These are phyloP conservation scores for Pangasius larnaudii DNA, from an alignment of 2,797 vertebrate species.

Conservation along the genomic window DNA sequence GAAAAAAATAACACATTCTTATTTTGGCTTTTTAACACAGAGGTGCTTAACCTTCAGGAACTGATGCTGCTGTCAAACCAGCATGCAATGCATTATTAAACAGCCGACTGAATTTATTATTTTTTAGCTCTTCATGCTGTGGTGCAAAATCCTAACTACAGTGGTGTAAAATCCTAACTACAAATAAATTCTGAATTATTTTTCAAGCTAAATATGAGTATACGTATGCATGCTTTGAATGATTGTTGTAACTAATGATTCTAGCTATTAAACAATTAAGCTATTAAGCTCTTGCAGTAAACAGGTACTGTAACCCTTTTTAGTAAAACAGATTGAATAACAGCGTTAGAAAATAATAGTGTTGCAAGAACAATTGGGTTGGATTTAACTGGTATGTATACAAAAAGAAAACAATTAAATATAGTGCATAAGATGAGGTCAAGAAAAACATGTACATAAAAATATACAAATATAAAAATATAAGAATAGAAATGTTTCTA, in stretches of 20 bases:
- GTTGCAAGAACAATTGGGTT: too few species aligned
- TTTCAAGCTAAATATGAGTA: neutral
- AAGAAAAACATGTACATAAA: neutral
- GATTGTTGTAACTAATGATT: neutral
- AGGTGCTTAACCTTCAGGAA: conserved; percentile 20
- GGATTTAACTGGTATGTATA: neutral
- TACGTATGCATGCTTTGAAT: neutral
- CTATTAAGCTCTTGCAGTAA: neutral
- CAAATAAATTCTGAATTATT: neutral
- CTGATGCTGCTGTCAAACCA: conserved; percentile 22
- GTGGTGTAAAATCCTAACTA: neutral
- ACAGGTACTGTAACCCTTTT: neutral
- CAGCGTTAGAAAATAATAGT: too few species aligned
- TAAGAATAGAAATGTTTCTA: neutral
- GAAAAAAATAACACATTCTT: neutral
- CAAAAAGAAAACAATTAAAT: neutral
- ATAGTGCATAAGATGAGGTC: neutral
- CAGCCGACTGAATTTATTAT: neutral
- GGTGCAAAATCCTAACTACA: neutral
- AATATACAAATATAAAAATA: neutral
- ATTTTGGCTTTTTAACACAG: neutral
- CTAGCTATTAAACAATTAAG: neutral
- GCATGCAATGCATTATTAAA: conserved; percentile 12
- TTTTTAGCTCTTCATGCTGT: neutral
- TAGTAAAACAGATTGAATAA: neutral